phyloP scores from a whole-genome alignment of 2,888 invertebrate species.

The Lasius platythorax region DNA sequence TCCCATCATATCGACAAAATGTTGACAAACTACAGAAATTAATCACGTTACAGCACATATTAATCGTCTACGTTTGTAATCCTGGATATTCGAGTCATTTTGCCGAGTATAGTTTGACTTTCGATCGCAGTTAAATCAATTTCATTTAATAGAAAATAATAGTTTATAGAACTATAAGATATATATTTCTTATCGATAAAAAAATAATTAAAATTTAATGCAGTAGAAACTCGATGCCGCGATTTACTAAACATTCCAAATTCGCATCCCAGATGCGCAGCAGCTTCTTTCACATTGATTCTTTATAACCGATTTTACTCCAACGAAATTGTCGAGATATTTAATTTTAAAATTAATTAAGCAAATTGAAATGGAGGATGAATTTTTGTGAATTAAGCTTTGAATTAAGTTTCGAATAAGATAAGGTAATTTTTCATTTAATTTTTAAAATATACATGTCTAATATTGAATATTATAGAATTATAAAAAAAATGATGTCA shows the following conservation, averaged over 20 bases:
- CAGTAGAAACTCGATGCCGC: not conserved
- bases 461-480: not conserved
- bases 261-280: not conserved
- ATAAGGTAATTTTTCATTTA: not conserved
- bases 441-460: not conserved
- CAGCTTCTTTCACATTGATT: not conserved
- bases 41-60: constrained; percentile 32
- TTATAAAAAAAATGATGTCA: not conserved
- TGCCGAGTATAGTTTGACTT: not conserved
- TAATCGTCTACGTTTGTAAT: not conserved
- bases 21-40: constrained; percentile 29
- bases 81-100: not conserved
- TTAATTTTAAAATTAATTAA: not conserved
- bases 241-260: not conserved
- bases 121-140: constrained; percentile 6
- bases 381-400: not conserved
- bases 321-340: not conserved
- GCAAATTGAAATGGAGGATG: not conserved
- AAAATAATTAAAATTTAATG: not conserved
- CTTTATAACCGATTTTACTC: not conserved
- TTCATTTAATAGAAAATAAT: not conserved
- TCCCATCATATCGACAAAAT: constrained; percentile 33
- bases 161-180: not conserved
- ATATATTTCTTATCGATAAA: not conserved
- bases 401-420: not conserved